Evolutionary conservation across 1,140 invertebrate genomes (phyloP).

Genomic region (Ylistrum balloti): DNA sequence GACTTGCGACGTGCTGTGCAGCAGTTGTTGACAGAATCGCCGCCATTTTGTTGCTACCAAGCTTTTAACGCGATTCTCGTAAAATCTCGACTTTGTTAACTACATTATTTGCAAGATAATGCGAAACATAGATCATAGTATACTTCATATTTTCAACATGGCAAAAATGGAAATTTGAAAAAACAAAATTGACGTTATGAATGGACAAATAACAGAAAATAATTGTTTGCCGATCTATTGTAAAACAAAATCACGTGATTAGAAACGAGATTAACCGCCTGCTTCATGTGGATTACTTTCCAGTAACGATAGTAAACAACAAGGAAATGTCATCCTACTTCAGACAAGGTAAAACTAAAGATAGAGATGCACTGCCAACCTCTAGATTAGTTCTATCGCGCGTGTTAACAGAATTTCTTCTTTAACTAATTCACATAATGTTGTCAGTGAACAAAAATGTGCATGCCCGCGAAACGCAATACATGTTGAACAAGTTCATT

Average conservation of each 20-base stretch:
- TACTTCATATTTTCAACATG: neutral
- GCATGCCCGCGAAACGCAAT: neutral
- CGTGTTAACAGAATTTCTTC: neutral
- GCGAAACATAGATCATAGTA: neutral
- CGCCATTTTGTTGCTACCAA: constrained; percentile 75
- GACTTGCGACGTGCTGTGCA: constrained; percentile 53
- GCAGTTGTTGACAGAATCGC: constrained; percentile 59
- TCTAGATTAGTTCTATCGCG: neutral
- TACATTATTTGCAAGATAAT: neutral
- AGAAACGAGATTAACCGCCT: constrained; percentile 71
- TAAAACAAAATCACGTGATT: constrained; percentile 75
- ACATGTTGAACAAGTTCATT: neutral
- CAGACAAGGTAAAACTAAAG: neutral
- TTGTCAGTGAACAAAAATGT: neutral
- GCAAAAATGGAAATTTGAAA: too few species aligned
- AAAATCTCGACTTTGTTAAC: constrained; percentile 49
- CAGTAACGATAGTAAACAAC: constrained; percentile 34
- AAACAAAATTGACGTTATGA: too few species aligned
- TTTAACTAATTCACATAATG: neutral
- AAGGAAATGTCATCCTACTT: neutral
- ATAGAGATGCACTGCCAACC: neutral
- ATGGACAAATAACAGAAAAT: neutral
- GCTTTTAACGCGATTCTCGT: constrained; percentile 54
- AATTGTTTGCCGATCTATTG: constrained; percentile 40
- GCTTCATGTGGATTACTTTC: constrained; percentile 40